These are phyloP conservation scores for Agonum fuliginosum DNA, from an alignment of 2,888 invertebrate species.

Conservation along the genomic window DNA sequence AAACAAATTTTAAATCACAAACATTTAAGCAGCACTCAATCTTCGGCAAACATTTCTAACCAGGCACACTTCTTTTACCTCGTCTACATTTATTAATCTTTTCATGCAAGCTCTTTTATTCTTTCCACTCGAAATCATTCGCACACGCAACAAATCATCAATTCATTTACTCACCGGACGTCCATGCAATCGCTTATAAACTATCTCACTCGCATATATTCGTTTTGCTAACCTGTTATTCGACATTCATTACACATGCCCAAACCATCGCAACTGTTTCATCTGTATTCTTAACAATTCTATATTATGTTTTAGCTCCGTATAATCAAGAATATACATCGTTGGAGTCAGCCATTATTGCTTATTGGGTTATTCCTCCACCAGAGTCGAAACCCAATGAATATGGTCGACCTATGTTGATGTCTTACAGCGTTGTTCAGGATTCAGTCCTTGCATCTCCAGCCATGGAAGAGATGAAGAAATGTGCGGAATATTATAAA, in stretches of 20 bases:
- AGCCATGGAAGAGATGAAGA: constrained; percentile 89
- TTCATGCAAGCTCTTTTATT: no score
- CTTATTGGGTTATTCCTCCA: constrained; percentile 97
- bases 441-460: constrained; percentile 88
- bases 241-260: no score
- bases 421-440: constrained; percentile 89
- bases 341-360: constrained; percentile 87
- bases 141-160: no score
- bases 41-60: no score
- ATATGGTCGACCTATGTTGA: constrained; percentile 93
- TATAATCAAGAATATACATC: constrained; percentile 88
- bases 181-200: no score
- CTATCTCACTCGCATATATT: no score
- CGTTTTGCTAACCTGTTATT: no score
- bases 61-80: no score
- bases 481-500: constrained; percentile 89
- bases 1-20: constrained; percentile 44
- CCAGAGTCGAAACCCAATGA: constrained; percentile 93
- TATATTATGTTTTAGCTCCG: constrained; percentile 79
- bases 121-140: no score
- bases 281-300: no score
- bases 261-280: no score
- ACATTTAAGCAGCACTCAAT: constrained; percentile 2
- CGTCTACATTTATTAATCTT: not conserved
- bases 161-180: no score